Evolutionary conservation across 2,888 invertebrate species (phyloP), one percentile per base, ranked within the genome.

Genomic region (Trissolcus brochymenae): DNA sequence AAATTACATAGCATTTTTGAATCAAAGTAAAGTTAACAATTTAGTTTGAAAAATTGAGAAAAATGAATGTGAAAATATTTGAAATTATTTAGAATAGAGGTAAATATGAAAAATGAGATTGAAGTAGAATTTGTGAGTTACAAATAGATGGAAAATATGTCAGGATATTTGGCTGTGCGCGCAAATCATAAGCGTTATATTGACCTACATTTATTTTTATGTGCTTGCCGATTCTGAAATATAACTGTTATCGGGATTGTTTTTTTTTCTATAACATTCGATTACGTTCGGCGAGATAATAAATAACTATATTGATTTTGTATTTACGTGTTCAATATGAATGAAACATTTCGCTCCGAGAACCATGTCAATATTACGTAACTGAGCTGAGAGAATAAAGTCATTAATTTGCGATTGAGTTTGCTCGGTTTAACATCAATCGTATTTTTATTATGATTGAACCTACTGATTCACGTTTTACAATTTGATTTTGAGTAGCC

Each of bases 131-230:
- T 35, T 35, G 35, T 35, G 35, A 35, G 35, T 35, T 35, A 35
- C 35, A 35, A 35, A 35, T 35, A 35, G 35, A 35, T 35, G 35
- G 35, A 35, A 35, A 35, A 35, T 35, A 35, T 35, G 35, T 11
- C 35, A 11, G 11, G 35, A 35, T 35, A 35, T 35, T 35, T 35
- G 35, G 35, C 35, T 35, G 35, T 35, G 35, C 16, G 21, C 46
- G 55, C 53, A 41, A 29, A 16, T 16, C 53, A 53, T 11, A 19
- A 43, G 62, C 19, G 54, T 54, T 49, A 55, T 64, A 64, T 55
- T 64, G 64, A 64, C 55, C 64, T n/a, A 16, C 49, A 64, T 49
- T 53, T 49, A 64, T 64, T 64, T 64, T 46, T 55, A 55, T 55
- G 13, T 54, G 53, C 21, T 55, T 19, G 64, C 19, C 55, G 17